Conservation (phyloP, 2,888 invertebrate species). For the Deroplatys truncata region DNA sequence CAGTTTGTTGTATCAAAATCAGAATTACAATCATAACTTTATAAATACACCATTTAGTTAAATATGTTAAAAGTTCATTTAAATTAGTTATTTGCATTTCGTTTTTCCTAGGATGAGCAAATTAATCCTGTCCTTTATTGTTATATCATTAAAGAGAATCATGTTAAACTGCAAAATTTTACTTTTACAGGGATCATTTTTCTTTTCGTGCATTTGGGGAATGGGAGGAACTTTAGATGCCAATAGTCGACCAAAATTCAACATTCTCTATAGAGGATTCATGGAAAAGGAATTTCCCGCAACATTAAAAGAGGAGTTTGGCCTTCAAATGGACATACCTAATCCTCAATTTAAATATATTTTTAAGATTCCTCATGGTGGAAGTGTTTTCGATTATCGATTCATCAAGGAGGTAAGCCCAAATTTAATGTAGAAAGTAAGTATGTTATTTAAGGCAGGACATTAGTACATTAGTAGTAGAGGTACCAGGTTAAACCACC, state of each 20-base stretch:
- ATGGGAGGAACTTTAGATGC: conserved; percentile 78
- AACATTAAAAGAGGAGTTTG: conserved; percentile 50
- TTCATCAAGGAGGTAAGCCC: conserved; percentile 77
- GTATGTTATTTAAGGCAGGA: too few relatives aligned
- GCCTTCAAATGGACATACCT: conserved; percentile 46
- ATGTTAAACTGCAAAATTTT: background rate
- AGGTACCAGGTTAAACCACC: too few relatives aligned
- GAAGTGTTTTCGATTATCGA: conserved; percentile 82
- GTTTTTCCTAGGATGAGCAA: too few relatives aligned
- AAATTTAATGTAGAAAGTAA: too few relatives aligned
- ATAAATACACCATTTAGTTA: too few relatives aligned
- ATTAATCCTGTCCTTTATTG: too few relatives aligned
- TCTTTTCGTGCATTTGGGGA: conserved; percentile 91
- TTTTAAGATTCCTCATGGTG: conserved; percentile 76
- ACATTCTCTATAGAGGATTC: conserved; percentile 71
- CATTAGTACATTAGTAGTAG: too few relatives aligned
- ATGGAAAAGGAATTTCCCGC: conserved; percentile 79
- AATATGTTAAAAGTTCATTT: too few relatives aligned
- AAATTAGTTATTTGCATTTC: too few relatives aligned
- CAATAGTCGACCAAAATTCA: conserved; percentile 69
- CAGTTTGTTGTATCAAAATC: too few relatives aligned
- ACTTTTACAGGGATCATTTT: conserved; percentile 71
- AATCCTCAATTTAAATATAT: conserved; percentile 69
- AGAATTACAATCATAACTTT: too few relatives aligned
- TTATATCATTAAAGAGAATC: too few relatives aligned